Conservation (phyloP, 2,797 vertebrate species). For the Crotalus adamanteus region DNA sequence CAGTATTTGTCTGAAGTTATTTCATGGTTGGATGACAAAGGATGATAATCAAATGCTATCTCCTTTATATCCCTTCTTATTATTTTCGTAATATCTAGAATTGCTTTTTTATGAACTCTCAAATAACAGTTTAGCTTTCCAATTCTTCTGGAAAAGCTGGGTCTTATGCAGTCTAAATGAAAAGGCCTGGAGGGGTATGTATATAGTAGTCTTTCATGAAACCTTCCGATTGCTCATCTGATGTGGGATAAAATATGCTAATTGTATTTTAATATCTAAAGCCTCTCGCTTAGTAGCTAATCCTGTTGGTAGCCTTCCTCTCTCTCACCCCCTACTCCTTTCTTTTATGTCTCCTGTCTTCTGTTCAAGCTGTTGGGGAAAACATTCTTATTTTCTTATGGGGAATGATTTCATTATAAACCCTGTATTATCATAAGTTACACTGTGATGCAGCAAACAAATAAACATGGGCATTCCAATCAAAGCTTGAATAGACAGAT, state of each 20-base stretch:
- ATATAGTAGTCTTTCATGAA: background rate
- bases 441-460: background rate
- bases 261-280: conserved; percentile 4
- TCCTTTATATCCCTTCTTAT: background rate
- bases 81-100: conserved; percentile 19
- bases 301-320: background rate
- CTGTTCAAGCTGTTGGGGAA: background rate
- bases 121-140: conserved; percentile 24
- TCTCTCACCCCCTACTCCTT: background rate
- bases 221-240: background rate
- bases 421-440: conserved; percentile 3
- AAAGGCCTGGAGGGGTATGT: background rate
- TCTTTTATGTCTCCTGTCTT: background rate
- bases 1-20: background rate
- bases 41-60: conserved; percentile 20
- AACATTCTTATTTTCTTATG: background rate
- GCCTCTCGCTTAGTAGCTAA: conserved; percentile 16
- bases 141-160: background rate
- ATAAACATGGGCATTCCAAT: background rate
- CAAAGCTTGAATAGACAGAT: background rate
- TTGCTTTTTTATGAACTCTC: background rate
- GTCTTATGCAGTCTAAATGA: conserved; percentile 8
- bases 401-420: conserved; percentile 6
- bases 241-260: conserved; percentile 13
- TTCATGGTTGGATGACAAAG: background rate